phyloP scores from a whole-genome alignment of 53 echinoderm and acorn worm genomes.

The Echinometra lucunter region DNA sequence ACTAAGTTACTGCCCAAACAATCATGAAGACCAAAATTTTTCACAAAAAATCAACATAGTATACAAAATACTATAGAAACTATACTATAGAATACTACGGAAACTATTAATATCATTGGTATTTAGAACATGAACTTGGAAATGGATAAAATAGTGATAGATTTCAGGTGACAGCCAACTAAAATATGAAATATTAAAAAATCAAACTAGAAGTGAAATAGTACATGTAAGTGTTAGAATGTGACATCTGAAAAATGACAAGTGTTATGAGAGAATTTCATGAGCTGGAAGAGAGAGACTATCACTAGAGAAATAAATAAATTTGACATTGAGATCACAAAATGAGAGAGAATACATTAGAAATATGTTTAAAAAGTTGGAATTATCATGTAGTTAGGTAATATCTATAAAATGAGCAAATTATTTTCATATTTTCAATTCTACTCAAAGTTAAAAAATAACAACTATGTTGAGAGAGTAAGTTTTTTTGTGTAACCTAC shows the following conservation, averaged over 20 bases:
- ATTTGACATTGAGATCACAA: background rate
- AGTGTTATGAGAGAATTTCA: background rate
- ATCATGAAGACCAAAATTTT: background rate
- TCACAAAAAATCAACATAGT: background rate
- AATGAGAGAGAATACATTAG: background rate
- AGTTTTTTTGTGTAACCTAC: background rate
- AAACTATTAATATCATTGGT: background rate
- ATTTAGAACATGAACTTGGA: background rate
- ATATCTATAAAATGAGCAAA: background rate
- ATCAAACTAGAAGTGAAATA: background rate
- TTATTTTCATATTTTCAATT: background rate
- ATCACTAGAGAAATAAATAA: background rate
- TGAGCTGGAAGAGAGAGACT: background rate
- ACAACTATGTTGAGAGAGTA: background rate
- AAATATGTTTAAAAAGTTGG: background rate
- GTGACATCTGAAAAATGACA: background rate
- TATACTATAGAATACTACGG: too few relatives aligned
- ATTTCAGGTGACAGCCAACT: background rate
- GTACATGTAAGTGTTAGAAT: background rate
- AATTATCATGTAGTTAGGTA: background rate
- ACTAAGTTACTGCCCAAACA: background rate
- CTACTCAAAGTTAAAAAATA: background rate
- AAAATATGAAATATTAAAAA: background rate
- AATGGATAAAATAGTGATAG: background rate
- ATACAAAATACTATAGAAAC: background rate